A percentile compares a stretch with the other conserved stretches of the same genome.
phyloP scores from a whole-genome alignment of 1,140 invertebrate genomes.

The Aphis gossypii region DNA sequence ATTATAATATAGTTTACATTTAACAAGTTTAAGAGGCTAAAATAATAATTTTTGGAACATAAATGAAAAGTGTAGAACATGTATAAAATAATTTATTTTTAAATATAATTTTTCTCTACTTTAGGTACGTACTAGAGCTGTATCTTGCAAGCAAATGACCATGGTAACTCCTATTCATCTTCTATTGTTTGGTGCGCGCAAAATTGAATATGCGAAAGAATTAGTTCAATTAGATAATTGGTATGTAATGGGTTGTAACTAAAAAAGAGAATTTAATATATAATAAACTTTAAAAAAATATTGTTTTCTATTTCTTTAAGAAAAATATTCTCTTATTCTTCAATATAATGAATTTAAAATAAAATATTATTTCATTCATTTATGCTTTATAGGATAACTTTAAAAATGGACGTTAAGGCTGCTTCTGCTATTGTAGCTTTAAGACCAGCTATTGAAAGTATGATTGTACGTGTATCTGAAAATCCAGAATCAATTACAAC shows the following conservation, averaged over 20 bases:
- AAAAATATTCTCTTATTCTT: background rate
- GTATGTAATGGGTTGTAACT: constrained; percentile 62
- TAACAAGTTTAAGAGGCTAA: background rate
- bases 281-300: background rate
- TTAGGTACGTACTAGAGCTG: constrained; percentile 88
- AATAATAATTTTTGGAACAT: background rate
- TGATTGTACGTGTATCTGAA: constrained; percentile 79
- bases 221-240: constrained; percentile 86
- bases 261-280: background rate
- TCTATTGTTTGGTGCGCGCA: constrained; percentile 88
- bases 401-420: constrained; percentile 79
- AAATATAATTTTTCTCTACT: constrained; percentile 2
- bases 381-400: constrained; percentile 75
- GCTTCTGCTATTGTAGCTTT: constrained; percentile 86
- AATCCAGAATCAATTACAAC: constrained; percentile 77
- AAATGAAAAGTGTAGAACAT: background rate
- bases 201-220: constrained; percentile 74
- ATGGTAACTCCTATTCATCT: constrained; percentile 96
- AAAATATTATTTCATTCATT: constrained; percentile 26
- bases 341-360: constrained; percentile 9
- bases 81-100: background rate
- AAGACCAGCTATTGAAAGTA: constrained; percentile 83
- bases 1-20: background rate
- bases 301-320: background rate
- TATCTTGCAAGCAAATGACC: constrained; percentile 97